Evolutionary conservation across 2,113 vertebrate genomes (phyloP), one percentile per base, ranked within the genome.

Genomic region (Calidris pugnax): DNA sequence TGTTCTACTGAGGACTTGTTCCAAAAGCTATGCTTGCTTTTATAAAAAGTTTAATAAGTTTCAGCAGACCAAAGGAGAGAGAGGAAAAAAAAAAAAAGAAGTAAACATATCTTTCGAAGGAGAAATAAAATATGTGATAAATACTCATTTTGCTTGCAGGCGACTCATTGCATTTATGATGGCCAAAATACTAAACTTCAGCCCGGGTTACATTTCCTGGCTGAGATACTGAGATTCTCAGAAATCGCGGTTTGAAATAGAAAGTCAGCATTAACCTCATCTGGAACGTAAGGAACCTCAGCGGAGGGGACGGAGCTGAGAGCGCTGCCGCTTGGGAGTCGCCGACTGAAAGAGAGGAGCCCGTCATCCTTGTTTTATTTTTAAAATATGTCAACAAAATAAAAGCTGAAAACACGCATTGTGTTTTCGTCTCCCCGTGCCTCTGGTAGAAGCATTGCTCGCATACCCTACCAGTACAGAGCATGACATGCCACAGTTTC

Each of bases 401-500:
- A 43, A 24, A 73, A 66, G 63, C 87, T 37, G n/a, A 41, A 83
- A 87, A 39, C 53, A 19, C 0, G 6, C 48, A 2, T 0, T 12
- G 67, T 48, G 73, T 56, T 82, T 67, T 45, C 48, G 4, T 51
- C 76, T 32, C 56, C 51, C 84, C 16, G 43, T 89, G 68, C 62
- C 82, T 81, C 41, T 6, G 6, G 32, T 19, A 18, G 82, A 56
- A 41, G 72, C 50, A 11, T 1, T 55, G 83, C 85, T 94, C 30
- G 3, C 57, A 12, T 77, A 90, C 93, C 71, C 87, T 83, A 39
- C 55, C 13, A 2, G 53, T 41, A 18, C 53, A n/a, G 56, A 91
- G 91, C 80, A 78, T 16, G 72, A 68, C 94, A 84, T 89, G 88
- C 94, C 95, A 86, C 78, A 69, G 77, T 55, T 90, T 75, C 85